Evolutionary conservation across 2,113 vertebrate species (phyloP).

Genomic region (Chionis minor): DNA sequence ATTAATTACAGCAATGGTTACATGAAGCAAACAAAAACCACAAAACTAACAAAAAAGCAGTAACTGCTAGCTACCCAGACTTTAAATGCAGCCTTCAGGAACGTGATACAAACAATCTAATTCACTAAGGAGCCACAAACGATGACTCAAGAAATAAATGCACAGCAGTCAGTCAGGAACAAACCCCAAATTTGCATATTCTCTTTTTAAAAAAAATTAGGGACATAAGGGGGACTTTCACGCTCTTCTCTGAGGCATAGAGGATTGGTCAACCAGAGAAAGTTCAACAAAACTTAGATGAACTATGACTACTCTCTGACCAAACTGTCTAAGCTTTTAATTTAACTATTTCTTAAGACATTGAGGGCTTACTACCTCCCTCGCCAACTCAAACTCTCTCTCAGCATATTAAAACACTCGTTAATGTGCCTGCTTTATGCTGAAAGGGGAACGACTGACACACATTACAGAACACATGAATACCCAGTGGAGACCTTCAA

Average conservation of each 20-base stretch:
- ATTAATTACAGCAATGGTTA: background rate
- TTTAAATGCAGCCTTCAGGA: background rate
- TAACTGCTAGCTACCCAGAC: background rate
- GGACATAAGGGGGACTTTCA: background rate
- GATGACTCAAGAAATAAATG: background rate
- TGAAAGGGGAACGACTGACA: background rate
- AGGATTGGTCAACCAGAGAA: background rate
- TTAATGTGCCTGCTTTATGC: background rate
- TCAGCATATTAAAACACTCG: background rate
- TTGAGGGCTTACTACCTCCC: background rate
- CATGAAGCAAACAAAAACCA: background rate
- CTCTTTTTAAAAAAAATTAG: slow-evolving; percentile 3
- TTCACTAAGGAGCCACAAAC: background rate
- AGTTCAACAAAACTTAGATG: background rate
- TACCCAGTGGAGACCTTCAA: background rate
- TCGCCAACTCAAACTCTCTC: background rate
- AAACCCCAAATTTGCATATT: background rate
- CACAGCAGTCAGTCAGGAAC: background rate
- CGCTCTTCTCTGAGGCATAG: background rate
- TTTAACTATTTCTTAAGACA: background rate
- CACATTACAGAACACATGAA: background rate
- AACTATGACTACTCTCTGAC: background rate
- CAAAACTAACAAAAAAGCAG: background rate
- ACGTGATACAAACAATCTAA: background rate
- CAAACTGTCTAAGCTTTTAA: background rate